These are phyloP conservation scores for Agrotis puta DNA, from an alignment of 2,888 invertebrate genomes.

Conservation along the genomic window DNA sequence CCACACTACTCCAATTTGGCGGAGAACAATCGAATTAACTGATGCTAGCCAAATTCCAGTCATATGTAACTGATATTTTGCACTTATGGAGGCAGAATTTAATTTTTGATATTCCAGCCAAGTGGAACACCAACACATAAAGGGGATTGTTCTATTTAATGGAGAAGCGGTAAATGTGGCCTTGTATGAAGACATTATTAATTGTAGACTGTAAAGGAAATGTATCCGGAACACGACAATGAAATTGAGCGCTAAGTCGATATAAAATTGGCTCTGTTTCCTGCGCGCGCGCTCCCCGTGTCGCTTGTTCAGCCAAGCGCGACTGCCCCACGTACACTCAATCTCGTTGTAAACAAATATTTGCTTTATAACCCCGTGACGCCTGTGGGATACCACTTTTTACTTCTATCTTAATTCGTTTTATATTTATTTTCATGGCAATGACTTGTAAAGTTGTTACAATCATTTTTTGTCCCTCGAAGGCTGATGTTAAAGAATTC, in stretches of 20 bases:
- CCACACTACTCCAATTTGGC: slow-evolving; percentile 47
- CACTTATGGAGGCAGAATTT: slow-evolving; percentile 17
- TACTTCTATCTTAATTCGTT: slow-evolving; percentile 62
- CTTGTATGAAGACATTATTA: slow-evolving; percentile 17
- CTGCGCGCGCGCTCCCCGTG: slow-evolving; percentile 68
- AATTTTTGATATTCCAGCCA: slow-evolving; percentile 29
- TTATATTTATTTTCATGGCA: slow-evolving; percentile 67
- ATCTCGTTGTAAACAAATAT: slow-evolving; percentile 84
- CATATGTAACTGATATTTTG: slow-evolving; percentile 43
- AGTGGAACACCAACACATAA: slow-evolving; percentile 21
- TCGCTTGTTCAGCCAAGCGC: slow-evolving; percentile 70
- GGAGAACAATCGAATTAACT: slow-evolving; percentile 48
- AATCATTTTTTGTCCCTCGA: slow-evolving; percentile 45
- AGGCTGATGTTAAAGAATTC: slow-evolving; percentile 36
- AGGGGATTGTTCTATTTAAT: not conserved
- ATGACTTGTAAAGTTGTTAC: slow-evolving; percentile 57
- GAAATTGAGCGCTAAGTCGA: slow-evolving; percentile 67
- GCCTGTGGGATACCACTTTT: slow-evolving; percentile 70
- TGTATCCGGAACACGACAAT: slow-evolving; percentile 72
- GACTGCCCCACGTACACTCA: slow-evolving; percentile 76
- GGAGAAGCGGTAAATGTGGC: not conserved
- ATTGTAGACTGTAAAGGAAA: slow-evolving; percentile 64
- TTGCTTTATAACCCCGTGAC: slow-evolving; percentile 74
- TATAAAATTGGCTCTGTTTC: slow-evolving; percentile 74
- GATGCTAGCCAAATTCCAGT: slow-evolving; percentile 43